A percentile compares a stretch with the other conserved stretches of the same genome.
Evolutionary conservation across 2,888 invertebrate species (phyloP).

Genomic region (Hanleya hanleyi): DNA sequence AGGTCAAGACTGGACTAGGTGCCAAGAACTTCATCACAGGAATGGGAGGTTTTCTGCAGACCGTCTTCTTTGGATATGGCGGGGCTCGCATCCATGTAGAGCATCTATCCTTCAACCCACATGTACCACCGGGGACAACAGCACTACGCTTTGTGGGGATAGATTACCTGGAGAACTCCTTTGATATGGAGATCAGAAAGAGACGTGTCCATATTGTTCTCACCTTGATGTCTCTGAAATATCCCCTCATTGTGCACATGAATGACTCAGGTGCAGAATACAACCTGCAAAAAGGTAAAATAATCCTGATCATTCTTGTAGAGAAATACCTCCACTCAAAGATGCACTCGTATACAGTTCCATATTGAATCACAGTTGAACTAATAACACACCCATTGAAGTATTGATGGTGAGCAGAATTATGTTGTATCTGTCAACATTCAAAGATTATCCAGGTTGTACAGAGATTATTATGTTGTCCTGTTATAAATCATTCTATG

Average conservation of each 20-base stretch:
- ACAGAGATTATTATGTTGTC: neutral
- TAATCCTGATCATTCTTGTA: no score
- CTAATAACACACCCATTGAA: no score
- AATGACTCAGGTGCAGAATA: neutral
- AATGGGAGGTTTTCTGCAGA: constrained; percentile 71
- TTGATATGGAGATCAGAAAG: constrained; percentile 10
- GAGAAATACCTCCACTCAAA: no score
- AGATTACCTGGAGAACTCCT: constrained; percentile 23
- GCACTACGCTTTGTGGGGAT: constrained; percentile 11
- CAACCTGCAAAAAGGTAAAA: neutral
- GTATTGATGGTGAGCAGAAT: no score
- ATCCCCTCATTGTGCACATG: neutral
- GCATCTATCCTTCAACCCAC: constrained; percentile 34
- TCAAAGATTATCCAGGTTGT: no score
- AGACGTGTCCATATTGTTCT: neutral
- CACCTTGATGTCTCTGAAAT: neutral
- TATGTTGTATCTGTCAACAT: no score
- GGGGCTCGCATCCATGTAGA: constrained; percentile 54
- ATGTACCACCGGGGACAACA: constrained; percentile 43
- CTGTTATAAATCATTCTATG: no score
- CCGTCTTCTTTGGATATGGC: constrained; percentile 66
- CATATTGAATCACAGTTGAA: no score
- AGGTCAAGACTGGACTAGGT: constrained; percentile 53
- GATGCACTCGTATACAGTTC: no score
- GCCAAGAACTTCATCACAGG: constrained; percentile 71